phyloP scores from a whole-genome alignment of 2,113 vertebrate species.

The Apus apus region DNA sequence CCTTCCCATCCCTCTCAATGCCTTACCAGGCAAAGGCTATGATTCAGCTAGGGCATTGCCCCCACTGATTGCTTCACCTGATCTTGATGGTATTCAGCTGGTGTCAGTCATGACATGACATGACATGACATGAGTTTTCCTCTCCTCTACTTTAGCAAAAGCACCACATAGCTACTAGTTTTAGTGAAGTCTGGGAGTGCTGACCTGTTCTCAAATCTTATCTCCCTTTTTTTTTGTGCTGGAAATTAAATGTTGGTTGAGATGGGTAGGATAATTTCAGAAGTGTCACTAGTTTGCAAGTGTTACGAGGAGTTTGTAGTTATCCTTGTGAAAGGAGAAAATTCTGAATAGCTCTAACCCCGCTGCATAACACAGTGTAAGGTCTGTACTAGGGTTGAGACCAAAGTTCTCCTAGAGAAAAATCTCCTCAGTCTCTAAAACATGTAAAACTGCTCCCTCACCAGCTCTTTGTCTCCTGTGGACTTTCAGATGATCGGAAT shows the following conservation, averaged over 20 bases:
- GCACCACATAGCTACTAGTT: not conserved
- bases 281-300: not conserved
- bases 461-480: not conserved
- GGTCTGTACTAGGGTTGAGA: not conserved
- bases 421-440: not conserved
- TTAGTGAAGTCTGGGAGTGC: not conserved
- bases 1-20: not conserved
- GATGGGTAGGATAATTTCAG: not conserved
- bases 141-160: not conserved
- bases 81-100: not conserved
- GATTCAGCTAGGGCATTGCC: not conserved
- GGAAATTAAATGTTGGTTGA: not conserved
- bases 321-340: not conserved
- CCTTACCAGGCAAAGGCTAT: not conserved
- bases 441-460: fast-evolving
- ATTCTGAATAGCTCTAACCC: not conserved
- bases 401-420: not conserved
- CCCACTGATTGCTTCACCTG: not conserved
- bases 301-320: not conserved
- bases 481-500: not conserved
- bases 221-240: not conserved
- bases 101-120: not conserved
- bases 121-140: not conserved
- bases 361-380: fast-evolving
- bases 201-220: not conserved